phyloP scores from a whole-genome alignment of 2,888 invertebrate species.

The Diachrysia chrysitis region DNA sequence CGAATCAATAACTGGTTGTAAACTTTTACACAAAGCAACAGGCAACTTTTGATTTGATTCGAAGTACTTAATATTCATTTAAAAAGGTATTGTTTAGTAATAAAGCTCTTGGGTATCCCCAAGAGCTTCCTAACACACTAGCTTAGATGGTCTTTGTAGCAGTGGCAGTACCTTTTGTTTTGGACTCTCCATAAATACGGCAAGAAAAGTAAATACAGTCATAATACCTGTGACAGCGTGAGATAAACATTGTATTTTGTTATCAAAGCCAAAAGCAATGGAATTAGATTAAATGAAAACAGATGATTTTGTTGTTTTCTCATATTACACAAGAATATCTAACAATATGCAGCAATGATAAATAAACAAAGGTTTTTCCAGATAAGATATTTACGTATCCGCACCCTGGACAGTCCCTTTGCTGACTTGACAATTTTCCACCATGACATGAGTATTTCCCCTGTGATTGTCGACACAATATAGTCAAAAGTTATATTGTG shows the following conservation, averaged over 20 bases:
- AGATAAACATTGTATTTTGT: no score
- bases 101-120: not conserved
- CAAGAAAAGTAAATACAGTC: not conserved
- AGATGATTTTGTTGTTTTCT: not conserved
- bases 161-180: not conserved
- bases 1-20: slow-evolving; percentile 6
- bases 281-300: not conserved
- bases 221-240: not conserved
- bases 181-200: not conserved
- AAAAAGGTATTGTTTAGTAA: not conserved
- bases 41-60: slow-evolving; percentile 4
- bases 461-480: slow-evolving; percentile 1
- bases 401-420: not conserved
- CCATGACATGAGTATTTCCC: slow-evolving; percentile 4
- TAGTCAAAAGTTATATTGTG: not conserved
- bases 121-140: no score
- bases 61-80: not conserved
- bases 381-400: not conserved
- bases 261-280: no score
- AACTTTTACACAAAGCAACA: slow-evolving; percentile 5
- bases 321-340: no score
- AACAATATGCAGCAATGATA: not conserved
- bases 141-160: not conserved
- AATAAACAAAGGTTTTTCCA: not conserved
- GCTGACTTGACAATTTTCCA: slow-evolving; percentile 2